Evolutionary conservation across 2,888 invertebrate species (phyloP).

Genomic region (Liposcelis brunnea): DNA sequence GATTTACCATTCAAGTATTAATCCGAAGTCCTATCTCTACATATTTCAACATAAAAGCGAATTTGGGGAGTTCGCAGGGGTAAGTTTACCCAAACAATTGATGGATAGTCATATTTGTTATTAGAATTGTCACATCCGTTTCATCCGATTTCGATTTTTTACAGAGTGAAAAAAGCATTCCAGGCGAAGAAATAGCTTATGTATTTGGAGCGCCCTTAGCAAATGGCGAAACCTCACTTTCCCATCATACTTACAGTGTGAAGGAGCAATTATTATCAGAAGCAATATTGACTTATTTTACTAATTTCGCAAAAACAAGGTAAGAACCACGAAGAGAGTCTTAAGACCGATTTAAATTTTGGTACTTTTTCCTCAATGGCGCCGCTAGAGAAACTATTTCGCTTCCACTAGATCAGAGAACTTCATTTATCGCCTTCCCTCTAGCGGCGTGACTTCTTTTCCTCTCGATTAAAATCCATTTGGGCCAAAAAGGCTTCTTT

Average conservation of each 20-base stretch:
- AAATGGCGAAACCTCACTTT: conserved; percentile 43
- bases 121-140: no score
- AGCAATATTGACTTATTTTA: conserved; percentile 75
- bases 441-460: no score
- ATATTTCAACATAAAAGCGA: conserved; percentile 73
- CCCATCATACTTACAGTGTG: conserved; percentile 52
- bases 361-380: not conserved
- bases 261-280: conserved; percentile 68
- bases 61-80: conserved; percentile 57
- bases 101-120: not conserved
- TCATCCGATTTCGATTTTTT: no score
- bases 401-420: no score
- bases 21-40: conserved; percentile 69
- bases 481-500: no score
- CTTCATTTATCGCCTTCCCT: no score
- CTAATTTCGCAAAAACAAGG: conserved; percentile 82
- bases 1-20: conserved; percentile 54
- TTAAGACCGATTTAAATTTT: not conserved
- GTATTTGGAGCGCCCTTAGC: conserved; percentile 71
- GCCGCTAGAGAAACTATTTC: no score
- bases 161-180: conserved; percentile 33
- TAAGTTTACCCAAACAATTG: conserved; percentile 34
- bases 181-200: conserved; percentile 77
- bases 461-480: no score
- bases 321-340: conserved; percentile 29